Evolutionary conservation across 37 sponge, comb jelly and placozoan species (phyloP).

Genomic region (Chondrosia reniformis): DNA sequence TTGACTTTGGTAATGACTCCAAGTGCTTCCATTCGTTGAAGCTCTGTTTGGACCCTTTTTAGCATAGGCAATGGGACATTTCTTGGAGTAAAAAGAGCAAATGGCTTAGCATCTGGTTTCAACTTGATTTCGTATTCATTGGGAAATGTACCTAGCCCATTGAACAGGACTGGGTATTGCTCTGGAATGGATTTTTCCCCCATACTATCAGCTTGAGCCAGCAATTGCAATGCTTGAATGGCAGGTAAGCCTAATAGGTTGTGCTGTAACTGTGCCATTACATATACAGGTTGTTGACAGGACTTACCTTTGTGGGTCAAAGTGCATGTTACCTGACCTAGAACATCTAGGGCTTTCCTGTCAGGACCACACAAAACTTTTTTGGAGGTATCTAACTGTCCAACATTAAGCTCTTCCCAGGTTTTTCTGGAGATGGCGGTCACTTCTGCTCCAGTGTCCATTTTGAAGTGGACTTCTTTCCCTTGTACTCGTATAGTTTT

Average conservation of each 20-base stretch:
- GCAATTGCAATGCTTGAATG: slow-evolving; percentile 19
- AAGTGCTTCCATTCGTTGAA: slow-evolving; percentile 24
- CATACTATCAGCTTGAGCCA: slow-evolving; percentile 9
- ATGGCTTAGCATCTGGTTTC: slow-evolving; percentile 16
- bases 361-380: slow-evolving; percentile 38
- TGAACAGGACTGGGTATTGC: slow-evolving; percentile 17
- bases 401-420: slow-evolving; percentile 17
- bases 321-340: not conserved
- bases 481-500: slow-evolving; percentile 5
- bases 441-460: slow-evolving; percentile 65
- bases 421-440: slow-evolving; percentile 33
- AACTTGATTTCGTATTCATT: slow-evolving; percentile 36
- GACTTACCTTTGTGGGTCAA: not conserved
- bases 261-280: slow-evolving; percentile 1
- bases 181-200: not conserved
- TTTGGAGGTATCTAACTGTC: not conserved
- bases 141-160: slow-evolving; percentile 27
- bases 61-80: slow-evolving; percentile 36
- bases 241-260: slow-evolving; percentile 41
- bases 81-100: slow-evolving; percentile 32
- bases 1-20: slow-evolving; percentile 47
- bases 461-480: slow-evolving; percentile 28
- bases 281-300: slow-evolving; percentile 13
- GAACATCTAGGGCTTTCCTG: slow-evolving; percentile 1
- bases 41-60: slow-evolving; percentile 21